Evolutionary conservation across 2,797 vertebrate genomes (phyloP).

Genomic region (Myioborus melanocephalus): DNA sequence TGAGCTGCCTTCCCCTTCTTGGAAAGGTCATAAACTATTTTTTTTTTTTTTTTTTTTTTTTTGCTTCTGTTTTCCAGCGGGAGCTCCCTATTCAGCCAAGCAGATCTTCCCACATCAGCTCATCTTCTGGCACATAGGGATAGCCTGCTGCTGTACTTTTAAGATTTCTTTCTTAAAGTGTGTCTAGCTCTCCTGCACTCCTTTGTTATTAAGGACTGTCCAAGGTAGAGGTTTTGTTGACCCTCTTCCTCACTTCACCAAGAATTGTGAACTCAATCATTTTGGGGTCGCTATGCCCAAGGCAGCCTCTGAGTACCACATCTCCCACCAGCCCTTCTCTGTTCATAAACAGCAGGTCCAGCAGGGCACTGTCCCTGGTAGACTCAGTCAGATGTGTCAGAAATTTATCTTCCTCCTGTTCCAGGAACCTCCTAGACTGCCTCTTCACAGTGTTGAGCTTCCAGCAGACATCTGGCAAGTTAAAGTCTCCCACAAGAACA

Average conservation of each 20-base stretch:
- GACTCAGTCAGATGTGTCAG: not conserved
- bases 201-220: not conserved
- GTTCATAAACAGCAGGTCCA: not conserved
- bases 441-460: not conserved
- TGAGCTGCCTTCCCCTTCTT: not conserved
- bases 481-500: not conserved
- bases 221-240: not conserved
- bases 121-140: not conserved
- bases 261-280: rapidly evolving
- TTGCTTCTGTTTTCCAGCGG: not conserved
- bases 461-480: not conserved
- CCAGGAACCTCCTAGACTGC: not conserved
- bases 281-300: rapidly evolving
- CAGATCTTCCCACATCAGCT: rapidly evolving
- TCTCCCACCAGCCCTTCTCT: not conserved
- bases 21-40: not conserved
- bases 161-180: not conserved
- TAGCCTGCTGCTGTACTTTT: not conserved
- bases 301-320: rapidly evolving
- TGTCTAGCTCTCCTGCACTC: not conserved
- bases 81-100: not conserved
- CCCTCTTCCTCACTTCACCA: not conserved
- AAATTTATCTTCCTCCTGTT: not conserved
- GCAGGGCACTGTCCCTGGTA: too few relatives aligned
- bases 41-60: not conserved